A percentile compares a stretch with the other conserved stretches of the same genome.
Conservation (phyloP, 2,113 vertebrate genomes). For the Crotalus helleri region DNA sequence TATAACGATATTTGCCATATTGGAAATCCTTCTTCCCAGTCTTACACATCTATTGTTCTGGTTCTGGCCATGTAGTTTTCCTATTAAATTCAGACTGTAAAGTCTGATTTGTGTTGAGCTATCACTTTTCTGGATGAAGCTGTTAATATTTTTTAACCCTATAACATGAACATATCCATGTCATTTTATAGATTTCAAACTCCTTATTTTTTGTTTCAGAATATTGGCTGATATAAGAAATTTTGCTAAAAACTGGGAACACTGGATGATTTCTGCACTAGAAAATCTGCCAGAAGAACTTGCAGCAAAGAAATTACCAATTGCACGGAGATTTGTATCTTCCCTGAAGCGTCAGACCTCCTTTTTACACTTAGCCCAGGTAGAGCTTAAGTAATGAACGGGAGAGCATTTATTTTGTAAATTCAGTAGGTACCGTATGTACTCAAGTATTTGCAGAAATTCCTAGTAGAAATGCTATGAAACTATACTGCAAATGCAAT, state of each 20-base stretch:
- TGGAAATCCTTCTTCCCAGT: not conserved
- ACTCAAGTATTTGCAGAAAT: not conserved
- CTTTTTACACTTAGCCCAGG: conserved; percentile 96
- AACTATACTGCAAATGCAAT: not conserved
- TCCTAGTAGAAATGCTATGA: not conserved
- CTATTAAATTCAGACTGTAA: not conserved
- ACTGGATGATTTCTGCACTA: conserved; percentile 91
- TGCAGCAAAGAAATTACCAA: conserved; percentile 88
- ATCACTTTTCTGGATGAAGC: not conserved
- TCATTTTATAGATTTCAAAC: not conserved
- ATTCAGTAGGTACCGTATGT: not conserved
- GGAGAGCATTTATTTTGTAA: not conserved
- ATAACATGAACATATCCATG: not conserved
- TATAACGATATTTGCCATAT: not conserved
- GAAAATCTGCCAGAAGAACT: conserved; percentile 93
- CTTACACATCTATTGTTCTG: not conserved
- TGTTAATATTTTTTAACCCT: not conserved
- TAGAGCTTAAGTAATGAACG: conserved; percentile 45
- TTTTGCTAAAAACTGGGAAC: conserved; percentile 98
- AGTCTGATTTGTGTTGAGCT: not conserved
- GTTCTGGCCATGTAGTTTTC: not conserved
- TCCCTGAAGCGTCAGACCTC: conserved; percentile 95
- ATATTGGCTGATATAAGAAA: conserved; percentile 93
- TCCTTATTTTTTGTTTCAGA: conserved; percentile 65
- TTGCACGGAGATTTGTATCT: conserved; percentile 90